A percentile compares a stretch with the other conserved stretches of the same genome.
Conservation (phyloP, 2,797 vertebrate genomes). For the Eupleurogrammus muticus region DNA sequence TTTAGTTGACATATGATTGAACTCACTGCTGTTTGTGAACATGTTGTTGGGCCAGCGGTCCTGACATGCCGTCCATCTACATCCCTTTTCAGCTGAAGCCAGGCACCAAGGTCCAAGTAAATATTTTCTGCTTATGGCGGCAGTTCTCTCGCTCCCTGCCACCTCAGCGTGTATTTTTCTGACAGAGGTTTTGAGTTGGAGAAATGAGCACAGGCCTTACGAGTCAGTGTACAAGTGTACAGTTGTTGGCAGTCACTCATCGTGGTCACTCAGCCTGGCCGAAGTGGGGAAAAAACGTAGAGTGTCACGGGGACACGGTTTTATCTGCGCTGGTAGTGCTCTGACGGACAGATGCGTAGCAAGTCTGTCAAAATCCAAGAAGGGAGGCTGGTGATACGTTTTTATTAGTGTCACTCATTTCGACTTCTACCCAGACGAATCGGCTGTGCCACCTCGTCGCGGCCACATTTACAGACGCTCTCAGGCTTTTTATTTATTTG, state of each 20-base stretch:
- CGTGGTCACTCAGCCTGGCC: too few relatives aligned
- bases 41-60: neutral
- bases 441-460: conserved; percentile 8
- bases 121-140: neutral
- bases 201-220: neutral
- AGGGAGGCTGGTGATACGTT: conserved; percentile 26
- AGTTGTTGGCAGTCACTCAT: neutral
- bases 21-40: neutral
- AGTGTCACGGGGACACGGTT: conserved; percentile 2
- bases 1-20: too few relatives aligned
- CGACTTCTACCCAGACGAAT: conserved; percentile 11
- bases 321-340: conserved; percentile 11
- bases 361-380: conserved; percentile 34
- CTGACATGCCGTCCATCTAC: neutral
- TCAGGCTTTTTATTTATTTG: conserved; percentile 15
- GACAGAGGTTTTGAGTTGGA: too few relatives aligned
- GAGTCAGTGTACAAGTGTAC: neutral
- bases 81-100: neutral
- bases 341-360: conserved; percentile 39
- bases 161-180: too few relatives aligned
- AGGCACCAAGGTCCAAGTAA: neutral
- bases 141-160: neutral
- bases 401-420: conserved; percentile 33
- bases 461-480: conserved; percentile 4
- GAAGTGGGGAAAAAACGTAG: too few relatives aligned